Evolutionary conservation across 2,797 vertebrate species (phyloP).

Genomic region (Hydrocynus forskahlii): DNA sequence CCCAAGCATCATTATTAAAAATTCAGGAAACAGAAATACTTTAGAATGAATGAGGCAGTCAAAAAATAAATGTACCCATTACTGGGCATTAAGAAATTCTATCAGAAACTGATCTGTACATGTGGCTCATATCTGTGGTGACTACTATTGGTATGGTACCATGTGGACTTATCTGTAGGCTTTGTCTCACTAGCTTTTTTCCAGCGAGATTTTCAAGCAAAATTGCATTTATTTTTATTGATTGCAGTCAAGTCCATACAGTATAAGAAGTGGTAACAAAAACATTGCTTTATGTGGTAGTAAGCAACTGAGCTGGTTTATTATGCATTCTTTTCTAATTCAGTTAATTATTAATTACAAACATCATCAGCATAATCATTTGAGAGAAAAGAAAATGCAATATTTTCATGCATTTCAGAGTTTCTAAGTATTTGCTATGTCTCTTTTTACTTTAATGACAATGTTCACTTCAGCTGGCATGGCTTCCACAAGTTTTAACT

Average conservation of each 20-base stretch:
- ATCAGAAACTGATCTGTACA: neutral
- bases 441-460: neutral
- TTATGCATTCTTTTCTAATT: too few relatives aligned
- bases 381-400: neutral
- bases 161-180: neutral
- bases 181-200: too few relatives aligned
- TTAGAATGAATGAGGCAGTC: neutral
- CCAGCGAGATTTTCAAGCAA: too few relatives aligned
- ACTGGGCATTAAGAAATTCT: neutral
- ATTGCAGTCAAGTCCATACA: too few relatives aligned
- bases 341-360: too few relatives aligned
- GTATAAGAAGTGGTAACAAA: too few relatives aligned
- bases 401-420: neutral
- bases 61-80: neutral
- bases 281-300: too few relatives aligned
- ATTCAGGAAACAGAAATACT: neutral
- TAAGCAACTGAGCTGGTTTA: too few relatives aligned
- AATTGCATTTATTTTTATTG: too few relatives aligned
- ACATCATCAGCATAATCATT: too few relatives aligned
- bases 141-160: neutral
- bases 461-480: neutral
- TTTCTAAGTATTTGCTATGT: neutral
- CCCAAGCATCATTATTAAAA: neutral
- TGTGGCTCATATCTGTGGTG: neutral
- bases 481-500: too few relatives aligned